Evolutionary conservation across 2,888 invertebrate genomes (phyloP), one percentile per base, ranked within the genome.

Genomic region (Leptinotarsa peninsularis): DNA sequence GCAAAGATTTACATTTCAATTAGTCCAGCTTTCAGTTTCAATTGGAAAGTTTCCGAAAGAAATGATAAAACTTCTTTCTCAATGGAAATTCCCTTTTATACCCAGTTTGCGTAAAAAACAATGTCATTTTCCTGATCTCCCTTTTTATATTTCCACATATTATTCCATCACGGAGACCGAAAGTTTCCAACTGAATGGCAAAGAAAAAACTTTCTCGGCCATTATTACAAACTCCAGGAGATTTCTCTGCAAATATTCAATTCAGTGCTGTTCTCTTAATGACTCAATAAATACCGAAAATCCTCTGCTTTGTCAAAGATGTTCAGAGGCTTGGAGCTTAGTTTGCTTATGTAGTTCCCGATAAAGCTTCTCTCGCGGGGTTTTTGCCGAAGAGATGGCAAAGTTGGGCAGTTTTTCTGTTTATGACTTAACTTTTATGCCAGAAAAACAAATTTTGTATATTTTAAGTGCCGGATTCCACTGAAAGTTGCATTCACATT

Each of bases 231-330:
- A 63, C 63, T 63, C 33, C 63, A 33, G 33, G 2, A 63, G 63
- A 63, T 63, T 63, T 15, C 63, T 33, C 15, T 33, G 27, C 23
- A 63, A 63, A 63, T 63, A 63, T 63, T 70, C 69, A 43, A 58
- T 70, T 70, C 58, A 14, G 18, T 58, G 58, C 33, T n/a, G 49
- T 69, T 58, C 49, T 17, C 69, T 43, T 70, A 58, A 70, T 70
- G 69, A 49, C 69, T 49, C 58, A 56, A 70, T 70, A 70, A 70
- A 70, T 70, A 70, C 43, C 33, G 17, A 17, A 63, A 63, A 33
- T 63, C 14, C 18, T 18, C 33, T 63, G 27, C 63, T 63, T 63
- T 33, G 33, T 63, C 33, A 63, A 63, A 33, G 21, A 58, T 21
- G 10, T 58, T 58, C 58, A 21, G 23, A 23, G 27, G 63, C 33